Base-by-base conservation (phyloP, 1,140 invertebrate genomes). In the Tetraneura akinire region DNA sequence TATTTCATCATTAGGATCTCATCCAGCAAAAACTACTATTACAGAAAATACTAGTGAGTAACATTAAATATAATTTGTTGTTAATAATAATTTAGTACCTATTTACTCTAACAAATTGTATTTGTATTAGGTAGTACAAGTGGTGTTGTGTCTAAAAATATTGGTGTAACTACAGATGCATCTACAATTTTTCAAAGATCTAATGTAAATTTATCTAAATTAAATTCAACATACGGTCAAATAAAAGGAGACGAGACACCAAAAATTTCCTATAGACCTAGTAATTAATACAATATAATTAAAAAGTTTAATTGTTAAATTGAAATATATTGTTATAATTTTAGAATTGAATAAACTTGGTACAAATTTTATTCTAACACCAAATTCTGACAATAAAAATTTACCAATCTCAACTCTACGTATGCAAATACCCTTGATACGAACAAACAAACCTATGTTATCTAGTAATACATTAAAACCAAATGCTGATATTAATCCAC, bases 361-460 rank as follows among this genome's bases (percentile, higher is more conserved):
- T 16, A 78, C 74, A 4, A 78, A 32, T 78, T 62, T 29, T 16
- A 78, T 78, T 18, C 18, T 78, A 37, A 45, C 74, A 29, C 45
- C 74, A 16, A 78, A 57, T 47, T 21, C 73, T 2, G 55, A 55
- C 1, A 47, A n/a, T 45, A 78, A 78, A 60, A 78, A 62, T 26
- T 55, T 78, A 5, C 74, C 74, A 6, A 57, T 78, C 8, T 47
- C 74, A 23, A 78, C 8, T 62, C 29, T 78, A 78, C 53, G 42
- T 62, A 78, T 78, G 74, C 74, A 78, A 78, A 78, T 78, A 78
- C 55, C 73, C 16, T 55, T 76, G 0, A 57, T 78, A 16, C 74
- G 62, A 78, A 78, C 62, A 16, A 1, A 55, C 47, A 21, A 21
- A 9, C 45, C 55, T 18, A 32, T 62, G 1, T 29, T 76, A 18